Evolutionary conservation across 2,888 invertebrate genomes (phyloP).

Genomic region (Sycophila texana): DNA sequence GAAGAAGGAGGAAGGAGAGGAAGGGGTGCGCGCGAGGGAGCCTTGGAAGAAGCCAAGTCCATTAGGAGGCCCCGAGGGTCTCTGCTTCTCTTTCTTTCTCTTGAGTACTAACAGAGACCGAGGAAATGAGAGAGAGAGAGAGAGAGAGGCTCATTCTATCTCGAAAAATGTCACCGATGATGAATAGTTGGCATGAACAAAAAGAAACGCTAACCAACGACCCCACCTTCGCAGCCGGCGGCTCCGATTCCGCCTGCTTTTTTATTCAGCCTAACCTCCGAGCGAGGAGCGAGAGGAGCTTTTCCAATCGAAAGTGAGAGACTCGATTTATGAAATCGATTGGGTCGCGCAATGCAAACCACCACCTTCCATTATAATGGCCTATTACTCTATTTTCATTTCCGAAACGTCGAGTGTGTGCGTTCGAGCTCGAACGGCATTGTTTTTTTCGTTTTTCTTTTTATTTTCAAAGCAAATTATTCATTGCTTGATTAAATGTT

Average conservation of each 20-base stretch:
- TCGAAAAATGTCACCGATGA: constrained; percentile 75
- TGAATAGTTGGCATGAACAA: constrained; percentile 76
- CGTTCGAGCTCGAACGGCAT: not conserved
- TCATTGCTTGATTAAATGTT: not conserved
- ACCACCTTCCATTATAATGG: constrained; percentile 46
- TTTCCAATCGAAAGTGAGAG: constrained; percentile 57
- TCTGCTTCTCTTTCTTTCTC: constrained; percentile 54
- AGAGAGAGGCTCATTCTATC: constrained; percentile 70
- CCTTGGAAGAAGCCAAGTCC: constrained; percentile 67
- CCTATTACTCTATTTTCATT: constrained; percentile 50
- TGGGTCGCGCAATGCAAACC: constrained; percentile 32
- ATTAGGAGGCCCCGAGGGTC: constrained; percentile 73
- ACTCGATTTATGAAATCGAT: constrained; percentile 57
- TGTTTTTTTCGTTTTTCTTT: not conserved
- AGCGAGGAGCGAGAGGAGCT: constrained; percentile 48
- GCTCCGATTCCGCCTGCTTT: constrained; percentile 50
- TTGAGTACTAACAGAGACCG: constrained; percentile 31
- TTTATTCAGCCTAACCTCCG: constrained; percentile 49
- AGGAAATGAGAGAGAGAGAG: constrained; percentile 33
- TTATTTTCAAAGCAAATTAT: not conserved
- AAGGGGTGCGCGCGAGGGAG: constrained; percentile 58
- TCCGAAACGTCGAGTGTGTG: not conserved
- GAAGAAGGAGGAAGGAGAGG: constrained; percentile 51
- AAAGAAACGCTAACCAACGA: constrained; percentile 71
- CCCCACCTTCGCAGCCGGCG: constrained; percentile 13